phyloP scores from a whole-genome alignment of 2,113 vertebrate genomes.

The Menidia beryllina region DNA sequence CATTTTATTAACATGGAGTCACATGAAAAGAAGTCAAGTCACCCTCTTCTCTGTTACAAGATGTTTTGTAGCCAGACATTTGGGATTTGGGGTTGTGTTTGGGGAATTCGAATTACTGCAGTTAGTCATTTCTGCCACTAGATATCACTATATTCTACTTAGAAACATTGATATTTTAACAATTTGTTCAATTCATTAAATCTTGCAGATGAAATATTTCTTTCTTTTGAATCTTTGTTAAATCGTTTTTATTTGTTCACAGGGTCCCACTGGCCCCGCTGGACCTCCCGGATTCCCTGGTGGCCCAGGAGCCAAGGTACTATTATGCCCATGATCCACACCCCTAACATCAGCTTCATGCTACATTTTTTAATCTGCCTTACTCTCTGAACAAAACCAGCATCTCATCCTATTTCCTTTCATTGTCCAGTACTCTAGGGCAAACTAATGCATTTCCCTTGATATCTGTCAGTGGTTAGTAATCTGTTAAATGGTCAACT shows the following conservation, averaged over 20 bases:
- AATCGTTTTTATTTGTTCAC: constrained; percentile 42
- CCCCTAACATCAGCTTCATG: neutral
- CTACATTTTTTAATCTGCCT: neutral
- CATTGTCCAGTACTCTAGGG: no score
- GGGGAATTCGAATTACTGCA: neutral
- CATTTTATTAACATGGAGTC: neutral
- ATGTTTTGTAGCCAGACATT: neutral
- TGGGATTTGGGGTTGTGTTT: neutral
- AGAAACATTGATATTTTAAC: neutral
- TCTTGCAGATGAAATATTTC: neutral
- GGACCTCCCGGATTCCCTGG: constrained; percentile 97
- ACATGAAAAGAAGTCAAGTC: neutral
- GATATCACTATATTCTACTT: neutral
- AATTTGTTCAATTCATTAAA: neutral
- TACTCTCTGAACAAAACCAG: neutral
- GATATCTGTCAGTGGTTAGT: no score
- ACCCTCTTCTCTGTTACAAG: no score
- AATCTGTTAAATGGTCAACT: neutral
- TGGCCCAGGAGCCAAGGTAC: constrained; percentile 95
- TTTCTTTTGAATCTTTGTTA: constrained; percentile 1
- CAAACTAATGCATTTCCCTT: no score
- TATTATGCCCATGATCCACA: neutral
- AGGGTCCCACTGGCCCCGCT: constrained; percentile 96
- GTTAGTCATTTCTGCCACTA: neutral
- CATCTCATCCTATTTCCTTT: neutral